Conservation (phyloP, 2,888 invertebrate genomes). For the Agonopterix heracliana region DNA sequence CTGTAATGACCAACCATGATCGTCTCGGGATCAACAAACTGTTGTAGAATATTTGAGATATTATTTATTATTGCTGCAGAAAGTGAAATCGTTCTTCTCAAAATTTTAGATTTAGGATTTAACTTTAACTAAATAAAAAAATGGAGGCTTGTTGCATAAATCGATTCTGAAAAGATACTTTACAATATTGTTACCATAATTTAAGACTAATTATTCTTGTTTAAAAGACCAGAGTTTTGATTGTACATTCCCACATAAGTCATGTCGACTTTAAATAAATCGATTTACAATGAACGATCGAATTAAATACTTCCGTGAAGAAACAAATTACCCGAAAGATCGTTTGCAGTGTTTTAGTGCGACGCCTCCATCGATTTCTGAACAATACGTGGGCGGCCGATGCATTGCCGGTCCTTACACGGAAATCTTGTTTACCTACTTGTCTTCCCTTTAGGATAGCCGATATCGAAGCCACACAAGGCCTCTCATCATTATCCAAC, state of each 20-base stretch:
- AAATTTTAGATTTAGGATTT: conserved; percentile 4
- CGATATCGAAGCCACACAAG: conserved; percentile 52
- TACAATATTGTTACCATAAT: no score
- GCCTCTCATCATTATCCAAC: conserved; percentile 46
- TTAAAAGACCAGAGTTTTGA: neutral
- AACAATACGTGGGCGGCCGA: conserved; percentile 63
- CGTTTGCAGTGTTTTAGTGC: conserved; percentile 57
- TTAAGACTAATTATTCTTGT: no score
- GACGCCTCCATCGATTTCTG: conserved; percentile 57
- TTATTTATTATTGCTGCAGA: conserved; percentile 22
- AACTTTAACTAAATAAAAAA: conserved; percentile 18
- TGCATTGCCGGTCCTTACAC: conserved; percentile 64
- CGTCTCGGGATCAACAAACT: conserved; percentile 10
- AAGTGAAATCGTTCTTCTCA: conserved; percentile 24
- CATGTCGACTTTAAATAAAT: conserved; percentile 26
- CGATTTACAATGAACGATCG: conserved; percentile 35
- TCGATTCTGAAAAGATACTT: no score
- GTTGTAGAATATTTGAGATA: conserved; percentile 16
- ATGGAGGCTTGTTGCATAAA: no score
- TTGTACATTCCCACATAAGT: conserved; percentile 2
- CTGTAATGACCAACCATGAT: conserved; percentile 7
- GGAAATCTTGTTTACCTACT: conserved; percentile 65
- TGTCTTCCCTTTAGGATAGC: conserved; percentile 62
- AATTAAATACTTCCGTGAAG: conserved; percentile 62
- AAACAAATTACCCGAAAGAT: conserved; percentile 55